A percentile compares a stretch with the other conserved stretches of the same genome.
Evolutionary conservation across 2,888 invertebrate genomes (phyloP).

Genomic region (Aquatica leii): DNA sequence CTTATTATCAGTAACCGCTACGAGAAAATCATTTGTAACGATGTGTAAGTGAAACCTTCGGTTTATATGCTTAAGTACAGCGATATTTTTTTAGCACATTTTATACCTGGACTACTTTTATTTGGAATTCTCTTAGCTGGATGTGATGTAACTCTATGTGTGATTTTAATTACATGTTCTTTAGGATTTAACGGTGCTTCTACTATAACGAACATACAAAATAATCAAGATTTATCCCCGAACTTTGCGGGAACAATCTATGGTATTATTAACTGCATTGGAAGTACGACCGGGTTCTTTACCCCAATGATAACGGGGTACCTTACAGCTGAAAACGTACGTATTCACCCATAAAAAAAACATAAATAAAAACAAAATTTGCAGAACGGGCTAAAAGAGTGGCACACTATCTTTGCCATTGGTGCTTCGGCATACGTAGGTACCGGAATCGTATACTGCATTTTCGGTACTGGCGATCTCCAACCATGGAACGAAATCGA

Average conservation of each 20-base stretch:
- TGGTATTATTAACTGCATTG: constrained; percentile 78
- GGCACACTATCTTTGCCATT: constrained; percentile 77
- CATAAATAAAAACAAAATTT: constrained; percentile 11
- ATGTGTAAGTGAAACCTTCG: constrained; percentile 63
- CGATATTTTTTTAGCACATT: constrained; percentile 55
- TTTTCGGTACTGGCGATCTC: constrained; percentile 75
- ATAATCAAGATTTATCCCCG: constrained; percentile 75
- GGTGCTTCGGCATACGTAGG: constrained; percentile 75
- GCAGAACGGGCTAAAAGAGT: constrained; percentile 78
- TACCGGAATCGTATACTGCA: constrained; percentile 72
- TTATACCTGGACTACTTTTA: constrained; percentile 62
- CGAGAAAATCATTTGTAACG: constrained; percentile 72
- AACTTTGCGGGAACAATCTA: constrained; percentile 77
- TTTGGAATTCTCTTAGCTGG: constrained; percentile 68
- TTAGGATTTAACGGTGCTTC: constrained; percentile 66
- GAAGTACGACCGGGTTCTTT: constrained; percentile 74
- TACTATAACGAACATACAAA: constrained; percentile 58
- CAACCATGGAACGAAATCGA: constrained; percentile 74
- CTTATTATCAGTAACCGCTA: constrained; percentile 63
- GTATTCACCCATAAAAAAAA: constrained; percentile 5
- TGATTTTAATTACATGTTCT: constrained; percentile 72
- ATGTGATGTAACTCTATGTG: constrained; percentile 69
- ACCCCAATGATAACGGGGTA: constrained; percentile 74
- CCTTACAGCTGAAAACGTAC: constrained; percentile 58
- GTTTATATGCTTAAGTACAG: background rate